phyloP scores from a whole-genome alignment of 2,797 vertebrate species.

The Sciurus vulgaris region DNA sequence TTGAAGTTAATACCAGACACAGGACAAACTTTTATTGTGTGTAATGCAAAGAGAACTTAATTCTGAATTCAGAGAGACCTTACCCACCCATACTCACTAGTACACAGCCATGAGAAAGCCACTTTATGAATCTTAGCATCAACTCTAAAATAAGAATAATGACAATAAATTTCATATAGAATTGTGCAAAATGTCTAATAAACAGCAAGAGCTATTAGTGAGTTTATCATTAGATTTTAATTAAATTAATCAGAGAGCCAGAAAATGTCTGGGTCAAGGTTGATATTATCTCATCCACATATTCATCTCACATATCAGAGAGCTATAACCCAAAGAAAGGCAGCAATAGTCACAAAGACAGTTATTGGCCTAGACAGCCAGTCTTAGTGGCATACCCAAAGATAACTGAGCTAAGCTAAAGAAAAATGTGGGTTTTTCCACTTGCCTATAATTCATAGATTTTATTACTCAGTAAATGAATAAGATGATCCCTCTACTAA shows the following conservation, averaged over 20 bases:
- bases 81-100: too few relatives aligned
- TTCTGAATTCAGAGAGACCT: too few relatives aligned
- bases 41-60: too few relatives aligned
- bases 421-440: not conserved
- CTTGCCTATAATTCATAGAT: not conserved
- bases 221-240: not conserved
- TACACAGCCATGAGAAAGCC: too few relatives aligned
- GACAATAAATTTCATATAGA: too few relatives aligned
- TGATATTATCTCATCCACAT: not conserved
- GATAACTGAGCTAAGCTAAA: not conserved
- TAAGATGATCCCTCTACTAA: not conserved
- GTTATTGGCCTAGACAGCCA: not conserved
- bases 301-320: not conserved
- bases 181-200: not conserved
- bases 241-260: not conserved
- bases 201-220: not conserved
- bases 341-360: not conserved
- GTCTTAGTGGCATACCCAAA: not conserved
- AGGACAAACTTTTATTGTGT: too few relatives aligned
- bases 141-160: too few relatives aligned
- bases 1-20: too few relatives aligned
- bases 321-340: not conserved
- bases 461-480: not conserved
- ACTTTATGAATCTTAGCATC: too few relatives aligned
- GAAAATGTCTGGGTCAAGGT: not conserved